Conservation (phyloP, 2,888 invertebrate species). For the Dioctria rufipes region DNA sequence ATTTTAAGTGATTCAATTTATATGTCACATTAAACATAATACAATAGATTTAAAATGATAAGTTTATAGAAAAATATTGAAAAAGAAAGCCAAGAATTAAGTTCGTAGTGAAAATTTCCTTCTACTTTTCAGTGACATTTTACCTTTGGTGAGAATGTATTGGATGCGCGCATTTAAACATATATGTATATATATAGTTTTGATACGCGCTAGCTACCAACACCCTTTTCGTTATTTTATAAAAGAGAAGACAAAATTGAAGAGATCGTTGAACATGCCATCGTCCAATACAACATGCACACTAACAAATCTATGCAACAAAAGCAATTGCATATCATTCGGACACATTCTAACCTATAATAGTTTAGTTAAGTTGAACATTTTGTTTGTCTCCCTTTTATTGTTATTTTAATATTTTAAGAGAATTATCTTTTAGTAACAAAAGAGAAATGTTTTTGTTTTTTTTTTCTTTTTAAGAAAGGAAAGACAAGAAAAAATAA, state of each 20-base stretch:
- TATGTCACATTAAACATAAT: background rate
- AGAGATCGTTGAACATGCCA: background rate
- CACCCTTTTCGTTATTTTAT: background rate
- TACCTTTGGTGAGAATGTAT: slow-evolving; percentile 28
- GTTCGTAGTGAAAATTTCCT: slow-evolving; percentile 26
- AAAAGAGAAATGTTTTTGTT: background rate
- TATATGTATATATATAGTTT: background rate
- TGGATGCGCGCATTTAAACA: slow-evolving; percentile 33
- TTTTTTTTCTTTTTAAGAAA: background rate
- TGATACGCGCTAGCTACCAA: slow-evolving; percentile 15
- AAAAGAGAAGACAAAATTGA: slow-evolving; percentile 13
- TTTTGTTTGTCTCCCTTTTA: background rate
- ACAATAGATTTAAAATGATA: background rate
- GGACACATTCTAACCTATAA: slow-evolving; percentile 4
- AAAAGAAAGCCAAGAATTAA: slow-evolving; percentile 9
- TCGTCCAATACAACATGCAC: too few species aligned
- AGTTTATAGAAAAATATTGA: slow-evolving; percentile 1
- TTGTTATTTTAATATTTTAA: background rate
- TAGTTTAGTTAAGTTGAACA: background rate
- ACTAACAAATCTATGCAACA: too few species aligned
- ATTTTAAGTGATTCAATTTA: background rate
- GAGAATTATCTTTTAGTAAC: background rate
- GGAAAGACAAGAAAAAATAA: too few species aligned
- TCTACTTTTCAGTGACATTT: slow-evolving; percentile 42
- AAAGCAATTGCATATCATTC: background rate